Evolutionary conservation across 2,888 invertebrate genomes (phyloP), one percentile per base, ranked within the genome.

Genomic region (Diloba caeruleocephala): DNA sequence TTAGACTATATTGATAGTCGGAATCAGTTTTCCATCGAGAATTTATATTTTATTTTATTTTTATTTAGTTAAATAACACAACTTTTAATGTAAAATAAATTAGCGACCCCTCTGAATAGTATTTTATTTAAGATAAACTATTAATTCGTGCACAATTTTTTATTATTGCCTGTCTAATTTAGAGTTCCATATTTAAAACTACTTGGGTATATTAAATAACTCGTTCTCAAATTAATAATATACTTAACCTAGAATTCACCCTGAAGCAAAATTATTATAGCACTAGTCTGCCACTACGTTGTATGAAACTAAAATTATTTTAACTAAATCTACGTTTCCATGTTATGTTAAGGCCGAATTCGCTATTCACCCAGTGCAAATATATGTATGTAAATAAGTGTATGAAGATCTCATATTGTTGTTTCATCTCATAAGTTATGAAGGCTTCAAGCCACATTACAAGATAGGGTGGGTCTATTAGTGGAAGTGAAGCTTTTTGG

Each of bases 241-340:
- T 26, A 53, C 17, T 32, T 54, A 61, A 28, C 32, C 17, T 32
- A 68, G 28, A 9, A 13, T 52, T 61, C n/a, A 28, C 28, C 28
- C 12, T 0, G 10, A 25, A 44, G 43, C 36, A 15, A 37, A 69
- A 48, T 62, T 62, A 68, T 68, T 62, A 33, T 7, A 69, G 17
- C 19, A 37, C 17, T 29, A 29, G 10, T 46, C 69, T 41, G 33
- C 34, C 32, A 37, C 10, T 17, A 14, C 23, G 19, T 38, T 38
- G 10, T 13, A 29, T 54, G 46, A 54, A 46, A 44, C 29, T 62
- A 34, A 42, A 63, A 69, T 50, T 5, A 63, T 64, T 70, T 46
- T 70, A 69, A 70, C 57, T 69, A 64, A 43, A 70, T 15, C 38
- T 41, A 12, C 15, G 33, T 55, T 39, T 28, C 19, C 64, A 43